Evolutionary conservation across 2,113 vertebrate genomes (phyloP), one percentile per base, ranked within the genome.

Genomic region (Psophia crepitans): DNA sequence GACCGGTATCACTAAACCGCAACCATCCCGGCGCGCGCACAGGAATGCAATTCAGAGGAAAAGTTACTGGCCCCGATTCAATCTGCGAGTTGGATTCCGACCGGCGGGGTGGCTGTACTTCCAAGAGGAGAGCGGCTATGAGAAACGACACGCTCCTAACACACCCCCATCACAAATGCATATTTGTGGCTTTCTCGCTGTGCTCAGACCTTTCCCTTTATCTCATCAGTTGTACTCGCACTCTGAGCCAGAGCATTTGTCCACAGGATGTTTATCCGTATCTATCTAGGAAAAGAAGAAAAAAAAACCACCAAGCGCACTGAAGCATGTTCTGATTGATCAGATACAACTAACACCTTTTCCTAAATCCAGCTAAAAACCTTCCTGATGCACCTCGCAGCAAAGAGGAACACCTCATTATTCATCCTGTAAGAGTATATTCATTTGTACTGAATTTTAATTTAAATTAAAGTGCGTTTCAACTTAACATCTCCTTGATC

Each of bases 151-250:
- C 2, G 33, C 54, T 83, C 90, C 80, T 32, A 86, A 96, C 93
- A 93, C 92, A 66, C 93, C 95, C 92, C 90, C 92, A 85, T 88
- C 90, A 28, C 78, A 81, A 80, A 95, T 90, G 95, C 93, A 85
- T 95, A 96, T 20, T 87, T 96, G 94, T 80, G 93, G 93, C 91
- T 96, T 92, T 51, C 92, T 69, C 53, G 1, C 90, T 53, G 71
- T 28, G 88, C 75, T 92, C 83, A 84, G 90, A 71, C 85, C 56
- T 96, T 90, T 77, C 73, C 48, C 92, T 94, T 95, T 92, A 97
- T 95, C 94, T 78, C 89, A 95, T 94, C 93, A 37, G 48, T 44
- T 88, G 94, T 79, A 64, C 32, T 84, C 74, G n/a, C 19, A n/a
- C 61, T 60, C 91, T 73, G 65, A 96, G 87, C 73, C 81, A 90